Conservation (phyloP, 2,113 vertebrate species). For the Mustela nigripes region DNA sequence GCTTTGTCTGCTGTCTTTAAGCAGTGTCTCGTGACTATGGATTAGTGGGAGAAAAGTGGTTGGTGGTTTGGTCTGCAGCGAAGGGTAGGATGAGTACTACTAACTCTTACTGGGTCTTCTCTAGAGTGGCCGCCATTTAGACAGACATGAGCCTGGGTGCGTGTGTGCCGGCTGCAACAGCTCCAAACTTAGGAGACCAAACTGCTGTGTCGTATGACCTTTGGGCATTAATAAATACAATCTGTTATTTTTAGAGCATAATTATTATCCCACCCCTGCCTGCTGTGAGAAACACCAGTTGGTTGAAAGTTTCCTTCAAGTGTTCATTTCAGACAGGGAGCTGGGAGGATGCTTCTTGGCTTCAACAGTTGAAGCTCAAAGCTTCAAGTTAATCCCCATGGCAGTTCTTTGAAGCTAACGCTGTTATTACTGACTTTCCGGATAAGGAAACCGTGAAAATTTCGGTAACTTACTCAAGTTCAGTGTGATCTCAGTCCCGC, state of each 20-base stretch:
- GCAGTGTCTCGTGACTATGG: neutral
- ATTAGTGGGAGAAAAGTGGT: neutral
- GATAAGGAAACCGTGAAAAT: neutral
- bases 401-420: neutral
- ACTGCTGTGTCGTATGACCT: neutral
- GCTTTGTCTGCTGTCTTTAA: neutral
- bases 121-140: neutral
- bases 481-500: neutral
- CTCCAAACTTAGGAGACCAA: neutral
- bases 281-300: neutral
- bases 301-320: neutral
- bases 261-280: neutral
- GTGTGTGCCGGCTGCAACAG: neutral
- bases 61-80: neutral
- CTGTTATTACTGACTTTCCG: constrained; percentile 21
- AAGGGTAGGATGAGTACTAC: neutral
- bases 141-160: fast-evolving
- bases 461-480: constrained; percentile 26
- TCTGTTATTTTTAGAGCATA: neutral
- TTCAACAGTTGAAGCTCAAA: neutral
- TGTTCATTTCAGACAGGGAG: neutral
- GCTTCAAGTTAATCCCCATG: neutral
- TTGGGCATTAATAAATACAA: neutral
- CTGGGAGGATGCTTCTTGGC: neutral
- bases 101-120: neutral